Evolutionary conservation across 1,140 invertebrate species (phyloP), one percentile per base, ranked within the genome.

Genomic region (Caenorhabditis remanei): DNA sequence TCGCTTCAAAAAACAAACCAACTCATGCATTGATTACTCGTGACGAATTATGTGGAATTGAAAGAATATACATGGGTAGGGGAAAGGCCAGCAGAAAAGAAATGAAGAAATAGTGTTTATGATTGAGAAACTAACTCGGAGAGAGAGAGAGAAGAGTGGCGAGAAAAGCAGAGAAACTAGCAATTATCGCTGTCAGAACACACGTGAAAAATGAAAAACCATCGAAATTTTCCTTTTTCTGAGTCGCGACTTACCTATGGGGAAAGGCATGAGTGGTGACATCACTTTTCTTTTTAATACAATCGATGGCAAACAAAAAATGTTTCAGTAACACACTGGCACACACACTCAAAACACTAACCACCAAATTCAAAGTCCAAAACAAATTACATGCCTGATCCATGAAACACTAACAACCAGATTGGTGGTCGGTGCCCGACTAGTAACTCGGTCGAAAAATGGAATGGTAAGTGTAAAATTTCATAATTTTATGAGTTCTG

Each of bases 41-140:
- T 50, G 71, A 53, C 71, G n/a, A 79, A 79, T 79, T 79, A 79
- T 50, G 46, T 79, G 9, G 46, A 50, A 79, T 79, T 50, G 71
- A 53, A 79, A 79, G 71, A 79, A 79, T 79, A 79, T 79, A 79
- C 71, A 79, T 79, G 71, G 71, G 71, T 79, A 79, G 71, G 61
- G 19, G 65, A 79, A 79, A 79, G 40, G 46, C 71, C 43, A 53
- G 24, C n/a, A 79, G 50, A 50, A 79, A 41, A 41, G 32, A 32
- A 32, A 1, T 32, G 32, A 32, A 32, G 32, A 79, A 79, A 79
- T 6, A 50, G 43, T 24, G 46, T 50, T 11, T 50, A 43, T 50
- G 71, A 53, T 50, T 50, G 71, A 79, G 71, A 79, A 21, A 79
- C 46, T 32, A 32, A 32, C 32, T 32, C 32, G 32, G 32, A n/a